Base-by-base conservation (phyloP, 2,797 vertebrate species). In the Paguma larvata region DNA sequence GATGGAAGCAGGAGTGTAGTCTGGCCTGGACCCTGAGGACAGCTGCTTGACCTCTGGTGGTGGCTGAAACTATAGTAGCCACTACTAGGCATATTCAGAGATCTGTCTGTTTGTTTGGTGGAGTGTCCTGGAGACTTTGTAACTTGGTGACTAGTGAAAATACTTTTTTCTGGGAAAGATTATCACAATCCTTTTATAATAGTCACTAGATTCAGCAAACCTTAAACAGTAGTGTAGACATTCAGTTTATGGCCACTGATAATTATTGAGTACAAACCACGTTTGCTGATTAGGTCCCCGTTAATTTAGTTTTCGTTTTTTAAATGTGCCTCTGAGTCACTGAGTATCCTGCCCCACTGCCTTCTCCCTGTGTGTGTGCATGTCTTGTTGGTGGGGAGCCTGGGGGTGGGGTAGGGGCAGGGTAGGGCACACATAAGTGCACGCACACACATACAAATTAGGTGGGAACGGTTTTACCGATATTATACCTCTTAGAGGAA, bases 151-250 rank as follows among this genome's bases (percentile, higher is more conserved):
- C 87, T 46, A 89, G 18, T 73, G 48, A 89, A 72, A 73, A 79
- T 86, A 11, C 23, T 51, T 82, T 73, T 87, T 96, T 86, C 27
- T 3, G 34, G 25, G 27, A 56, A 78, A 30, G 14, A 89, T 46
- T 62, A 73, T 91, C 38, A 75, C 72, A 91, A 89, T 79, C 51
- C 8, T 94, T 88, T 79, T 91, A 9, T 79, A 80, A 75, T 91
- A 87, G 46, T 7, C 46, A 16, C 68, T 72, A 73, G 68, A 83
- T 30, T 78, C 21, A 90, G 5, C 27, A 88, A 51, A 91, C 46
- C 3, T 73, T 16, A 34, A 62, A 85, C 5, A 21, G 32, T 34
- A 46, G 32, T 86, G 13, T 70, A 11, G 27, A 72, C 5, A 15
- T 72, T 94, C 34, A 93, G 13, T 72, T 83, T 91, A 10, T 1